Percentiles rank a stretch among this genome's conserved stretches.
These are phyloP conservation scores for Malthinus seriepunctatus DNA, from an alignment of 2,888 invertebrate genomes.

Conservation along the genomic window DNA sequence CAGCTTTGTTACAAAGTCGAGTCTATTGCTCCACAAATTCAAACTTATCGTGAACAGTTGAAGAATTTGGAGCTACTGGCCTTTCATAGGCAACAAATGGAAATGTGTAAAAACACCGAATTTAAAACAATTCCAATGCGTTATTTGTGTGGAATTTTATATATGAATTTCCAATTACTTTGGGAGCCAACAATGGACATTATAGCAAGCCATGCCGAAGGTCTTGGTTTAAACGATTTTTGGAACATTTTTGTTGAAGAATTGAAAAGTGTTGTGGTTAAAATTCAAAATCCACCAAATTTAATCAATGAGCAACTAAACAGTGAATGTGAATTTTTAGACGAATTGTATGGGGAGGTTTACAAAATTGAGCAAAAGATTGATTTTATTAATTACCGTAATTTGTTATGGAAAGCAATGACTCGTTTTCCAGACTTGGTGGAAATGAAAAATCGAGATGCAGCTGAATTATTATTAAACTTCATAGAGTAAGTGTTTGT, in stretches of 20 bases:
- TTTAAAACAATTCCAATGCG: constrained; percentile 70
- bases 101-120: constrained; percentile 59
- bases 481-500: constrained; percentile 67
- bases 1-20: constrained; percentile 72
- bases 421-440: constrained; percentile 72
- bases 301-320: constrained; percentile 27
- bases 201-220: constrained; percentile 73
- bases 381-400: constrained; percentile 76
- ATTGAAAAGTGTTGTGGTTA: constrained; percentile 59
- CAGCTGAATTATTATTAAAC: constrained; percentile 77
- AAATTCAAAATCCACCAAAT: constrained; percentile 50
- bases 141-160: constrained; percentile 81
- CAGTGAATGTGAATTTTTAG: constrained; percentile 37
- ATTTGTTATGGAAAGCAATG: constrained; percentile 82
- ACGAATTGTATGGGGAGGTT: constrained; percentile 41
- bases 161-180: constrained; percentile 84
- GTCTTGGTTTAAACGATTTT: constrained; percentile 64
- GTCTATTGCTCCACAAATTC: constrained; percentile 69
- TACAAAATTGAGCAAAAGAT: constrained; percentile 59
- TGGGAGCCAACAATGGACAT: constrained; percentile 85
- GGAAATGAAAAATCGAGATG: constrained; percentile 79
- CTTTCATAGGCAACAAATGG: constrained; percentile 61
- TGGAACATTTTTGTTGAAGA: constrained; percentile 72
- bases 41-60: constrained; percentile 79
- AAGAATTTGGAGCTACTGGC: constrained; percentile 74